These are phyloP conservation scores for Fringilla coelebs DNA, from an alignment of 2,797 vertebrate genomes.

Conservation along the genomic window DNA sequence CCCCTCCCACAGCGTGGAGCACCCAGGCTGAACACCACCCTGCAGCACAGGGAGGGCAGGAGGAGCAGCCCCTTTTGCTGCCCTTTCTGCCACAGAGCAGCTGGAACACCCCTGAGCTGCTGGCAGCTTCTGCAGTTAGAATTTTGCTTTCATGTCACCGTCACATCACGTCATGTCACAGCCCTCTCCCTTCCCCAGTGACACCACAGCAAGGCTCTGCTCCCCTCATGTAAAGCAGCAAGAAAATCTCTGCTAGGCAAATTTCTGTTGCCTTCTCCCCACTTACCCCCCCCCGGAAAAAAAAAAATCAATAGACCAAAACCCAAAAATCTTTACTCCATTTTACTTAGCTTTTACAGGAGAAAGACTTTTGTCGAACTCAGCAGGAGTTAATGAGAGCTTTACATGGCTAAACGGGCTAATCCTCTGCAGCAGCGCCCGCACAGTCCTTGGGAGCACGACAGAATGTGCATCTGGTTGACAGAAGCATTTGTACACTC, in stretches of 20 bases:
- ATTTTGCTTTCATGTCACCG: not conserved
- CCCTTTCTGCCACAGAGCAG: not conserved
- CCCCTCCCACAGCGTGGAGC: not conserved
- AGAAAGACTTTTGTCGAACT: constrained; percentile 13
- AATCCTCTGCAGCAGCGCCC: constrained; percentile 36
- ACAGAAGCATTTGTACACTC: constrained; percentile 25
- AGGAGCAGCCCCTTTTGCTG: not conserved
- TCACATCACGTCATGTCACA: not conserved
- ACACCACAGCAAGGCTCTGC: not conserved
- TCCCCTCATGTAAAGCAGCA: accelerated
- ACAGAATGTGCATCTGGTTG: constrained; percentile 41
- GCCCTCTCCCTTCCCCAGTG: not conserved
- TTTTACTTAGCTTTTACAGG: constrained; percentile 12
- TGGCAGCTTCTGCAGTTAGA: not conserved
- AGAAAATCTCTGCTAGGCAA: not conserved
- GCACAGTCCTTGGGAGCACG: constrained; percentile 14
- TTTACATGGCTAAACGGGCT: constrained; percentile 9
- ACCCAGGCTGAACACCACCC: not conserved
- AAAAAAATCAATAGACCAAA: not conserved
- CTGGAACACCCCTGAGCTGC: not conserved
- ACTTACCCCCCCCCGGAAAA: accelerated
- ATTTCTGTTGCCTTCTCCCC: not conserved
- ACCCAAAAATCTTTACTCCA: not conserved
- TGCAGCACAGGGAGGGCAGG: not conserved
- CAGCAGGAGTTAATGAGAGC: constrained; percentile 56